These are phyloP conservation scores for Henricia sp. DNA, from an alignment of 53 echinoderm and acorn worm genomes.

Conservation along the genomic window DNA sequence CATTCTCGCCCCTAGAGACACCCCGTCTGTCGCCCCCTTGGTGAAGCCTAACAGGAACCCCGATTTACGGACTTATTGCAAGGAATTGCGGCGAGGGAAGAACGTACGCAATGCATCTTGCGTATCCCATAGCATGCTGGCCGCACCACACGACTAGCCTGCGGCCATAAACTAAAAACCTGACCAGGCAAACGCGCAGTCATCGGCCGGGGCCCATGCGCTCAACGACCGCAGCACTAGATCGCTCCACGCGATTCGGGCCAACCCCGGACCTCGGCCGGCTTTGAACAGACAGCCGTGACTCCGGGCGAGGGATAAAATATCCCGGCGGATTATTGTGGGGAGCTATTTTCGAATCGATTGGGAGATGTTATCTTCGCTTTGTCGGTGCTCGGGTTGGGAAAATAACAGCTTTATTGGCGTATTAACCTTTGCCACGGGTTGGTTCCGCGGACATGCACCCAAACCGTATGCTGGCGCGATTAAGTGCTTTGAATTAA, in stretches of 20 bases:
- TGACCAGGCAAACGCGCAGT: neutral
- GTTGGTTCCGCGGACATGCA: neutral
- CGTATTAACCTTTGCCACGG: conserved; percentile 53
- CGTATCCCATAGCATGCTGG: neutral
- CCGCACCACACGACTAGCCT: neutral
- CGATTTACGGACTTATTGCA: too few species aligned
- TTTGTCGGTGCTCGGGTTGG: conserved; percentile 58
- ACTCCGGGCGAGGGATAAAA: conserved; percentile 50
- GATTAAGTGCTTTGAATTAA: conserved; percentile 48
- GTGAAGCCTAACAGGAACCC: conserved; percentile 36
- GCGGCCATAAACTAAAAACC: neutral
- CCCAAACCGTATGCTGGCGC: conserved; percentile 8
- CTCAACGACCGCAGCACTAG: too few species aligned
- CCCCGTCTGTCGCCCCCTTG: conserved; percentile 44
- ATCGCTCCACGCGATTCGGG: conserved; percentile 25
- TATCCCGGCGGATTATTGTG: conserved; percentile 46
- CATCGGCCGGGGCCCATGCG: neutral
- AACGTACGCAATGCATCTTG: neutral
- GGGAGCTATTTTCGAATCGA: conserved; percentile 55
- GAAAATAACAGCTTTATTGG: conserved; percentile 64
- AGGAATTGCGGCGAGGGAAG: too few species aligned
- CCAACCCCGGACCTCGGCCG: conserved; percentile 36
- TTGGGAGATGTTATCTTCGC: conserved; percentile 46
- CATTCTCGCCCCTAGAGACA: conserved; percentile 13
- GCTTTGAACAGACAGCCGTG: conserved; percentile 49